phyloP scores from a whole-genome alignment of 2,888 invertebrate genomes.

The Tachystola acroxantha region DNA sequence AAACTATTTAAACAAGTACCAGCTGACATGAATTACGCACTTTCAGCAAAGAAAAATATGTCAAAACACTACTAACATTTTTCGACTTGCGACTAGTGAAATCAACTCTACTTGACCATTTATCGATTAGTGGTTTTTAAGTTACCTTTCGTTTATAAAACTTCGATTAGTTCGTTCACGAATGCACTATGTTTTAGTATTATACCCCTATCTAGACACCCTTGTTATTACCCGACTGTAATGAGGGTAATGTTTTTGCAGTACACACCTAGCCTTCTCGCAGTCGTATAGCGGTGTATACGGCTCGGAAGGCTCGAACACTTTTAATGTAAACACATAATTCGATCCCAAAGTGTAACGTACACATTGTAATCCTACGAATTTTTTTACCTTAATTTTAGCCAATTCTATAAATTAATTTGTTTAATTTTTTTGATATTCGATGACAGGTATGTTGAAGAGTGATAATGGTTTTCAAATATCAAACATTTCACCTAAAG shows the following conservation, averaged over 20 bases:
- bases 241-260: conserved; percentile 22
- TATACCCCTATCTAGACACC: conserved; percentile 62
- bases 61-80: conserved; percentile 79
- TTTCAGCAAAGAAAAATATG: conserved; percentile 80
- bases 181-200: conserved; percentile 72
- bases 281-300: conserved; percentile 63
- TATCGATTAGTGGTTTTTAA: conserved; percentile 65
- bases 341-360: conserved; percentile 45
- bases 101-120: conserved; percentile 79
- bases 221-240: too few species aligned
- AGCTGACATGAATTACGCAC: conserved; percentile 80
- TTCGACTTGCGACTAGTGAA: conserved; percentile 78
- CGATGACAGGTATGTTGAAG: conserved; percentile 35
- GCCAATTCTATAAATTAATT: conserved; percentile 63
- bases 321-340: conserved; percentile 20
- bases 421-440: conserved; percentile 41
- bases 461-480: too few species aligned
- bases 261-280: conserved; percentile 43
- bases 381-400: conserved; percentile 47
- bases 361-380: conserved; percentile 50
- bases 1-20: conserved; percentile 59
- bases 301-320: conserved; percentile 46
- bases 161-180: conserved; percentile 68
- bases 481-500: too few species aligned
- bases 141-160: conserved; percentile 46